Conservation (phyloP, 2,113 vertebrate species). For the Dipodomys merriami region DNA sequence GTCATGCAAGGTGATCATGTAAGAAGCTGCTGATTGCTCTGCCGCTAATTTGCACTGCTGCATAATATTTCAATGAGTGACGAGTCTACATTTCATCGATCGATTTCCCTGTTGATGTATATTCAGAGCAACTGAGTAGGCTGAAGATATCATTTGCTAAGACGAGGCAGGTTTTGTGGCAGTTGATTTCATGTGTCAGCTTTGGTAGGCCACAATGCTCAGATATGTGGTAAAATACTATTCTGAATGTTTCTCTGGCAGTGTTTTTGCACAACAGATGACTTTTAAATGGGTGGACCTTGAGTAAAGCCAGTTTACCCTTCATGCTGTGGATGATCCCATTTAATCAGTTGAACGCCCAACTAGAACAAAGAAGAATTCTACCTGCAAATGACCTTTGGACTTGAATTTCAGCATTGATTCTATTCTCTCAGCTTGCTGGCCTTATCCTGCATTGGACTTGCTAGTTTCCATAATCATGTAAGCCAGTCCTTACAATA, state of each 20-base stretch:
- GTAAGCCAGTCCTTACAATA: background rate
- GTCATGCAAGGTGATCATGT: background rate
- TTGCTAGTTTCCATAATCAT: background rate
- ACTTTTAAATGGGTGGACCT: background rate
- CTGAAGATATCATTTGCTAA: background rate
- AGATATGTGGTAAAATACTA: background rate
- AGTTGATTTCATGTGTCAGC: background rate
- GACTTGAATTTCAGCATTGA: background rate
- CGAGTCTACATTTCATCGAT: background rate
- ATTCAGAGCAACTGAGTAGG: background rate
- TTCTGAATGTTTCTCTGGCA: background rate
- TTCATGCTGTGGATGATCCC: background rate
- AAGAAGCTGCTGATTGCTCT: background rate
- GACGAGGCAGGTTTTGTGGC: background rate
- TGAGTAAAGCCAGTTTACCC: too few relatives aligned
- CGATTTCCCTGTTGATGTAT: background rate
- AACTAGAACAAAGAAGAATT: background rate
- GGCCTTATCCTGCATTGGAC: background rate
- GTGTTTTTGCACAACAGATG: background rate
- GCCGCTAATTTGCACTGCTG: background rate
- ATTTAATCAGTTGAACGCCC: background rate
- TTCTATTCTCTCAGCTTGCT: background rate
- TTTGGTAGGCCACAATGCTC: background rate
- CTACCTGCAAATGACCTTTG: background rate
- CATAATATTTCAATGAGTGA: background rate